Conservation (phyloP, 2,888 invertebrate species). For the Metopia argyrocephala region DNA sequence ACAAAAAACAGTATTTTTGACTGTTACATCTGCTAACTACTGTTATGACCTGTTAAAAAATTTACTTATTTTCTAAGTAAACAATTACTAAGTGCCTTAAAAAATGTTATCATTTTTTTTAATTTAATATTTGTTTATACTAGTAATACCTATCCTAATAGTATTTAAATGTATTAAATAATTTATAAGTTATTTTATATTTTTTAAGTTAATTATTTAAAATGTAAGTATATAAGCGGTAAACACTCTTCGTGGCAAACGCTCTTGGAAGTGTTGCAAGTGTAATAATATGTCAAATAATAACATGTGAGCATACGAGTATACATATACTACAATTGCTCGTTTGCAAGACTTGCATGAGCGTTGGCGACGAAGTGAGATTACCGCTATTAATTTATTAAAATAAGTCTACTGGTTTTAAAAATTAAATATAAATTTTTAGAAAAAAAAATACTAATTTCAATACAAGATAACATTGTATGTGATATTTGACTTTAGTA, state of each 20-base stretch:
- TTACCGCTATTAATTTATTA: too few species aligned
- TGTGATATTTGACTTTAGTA: slow-evolving; percentile 44
- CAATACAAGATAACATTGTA: slow-evolving; percentile 15
- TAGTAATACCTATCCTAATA: slow-evolving; percentile 30
- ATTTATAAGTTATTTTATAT: slow-evolving; percentile 29
- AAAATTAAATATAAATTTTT: background rate
- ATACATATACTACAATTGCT: too few species aligned
- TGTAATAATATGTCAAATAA: too few species aligned
- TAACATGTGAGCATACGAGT: too few species aligned
- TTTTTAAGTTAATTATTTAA: background rate
- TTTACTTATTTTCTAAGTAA: background rate
- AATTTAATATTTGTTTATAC: slow-evolving; percentile 19
- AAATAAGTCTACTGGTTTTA: too few species aligned
- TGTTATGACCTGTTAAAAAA: too few species aligned
- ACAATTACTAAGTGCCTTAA: background rate
- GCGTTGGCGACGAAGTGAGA: too few species aligned
- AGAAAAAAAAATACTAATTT: slow-evolving; percentile 19
- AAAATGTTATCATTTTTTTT: background rate
- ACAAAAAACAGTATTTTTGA: slow-evolving; percentile 31
- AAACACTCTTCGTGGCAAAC: too few species aligned
- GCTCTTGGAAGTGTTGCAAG: too few species aligned
- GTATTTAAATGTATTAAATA: slow-evolving; percentile 56
- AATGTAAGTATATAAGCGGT: too few species aligned
- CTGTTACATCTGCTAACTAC: slow-evolving; percentile 11
- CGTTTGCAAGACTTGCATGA: too few species aligned